A percentile compares a stretch with the other conserved stretches of the same genome.
Evolutionary conservation across 2,113 vertebrate species (phyloP).

Genomic region (Tachycineta bicolor): DNA sequence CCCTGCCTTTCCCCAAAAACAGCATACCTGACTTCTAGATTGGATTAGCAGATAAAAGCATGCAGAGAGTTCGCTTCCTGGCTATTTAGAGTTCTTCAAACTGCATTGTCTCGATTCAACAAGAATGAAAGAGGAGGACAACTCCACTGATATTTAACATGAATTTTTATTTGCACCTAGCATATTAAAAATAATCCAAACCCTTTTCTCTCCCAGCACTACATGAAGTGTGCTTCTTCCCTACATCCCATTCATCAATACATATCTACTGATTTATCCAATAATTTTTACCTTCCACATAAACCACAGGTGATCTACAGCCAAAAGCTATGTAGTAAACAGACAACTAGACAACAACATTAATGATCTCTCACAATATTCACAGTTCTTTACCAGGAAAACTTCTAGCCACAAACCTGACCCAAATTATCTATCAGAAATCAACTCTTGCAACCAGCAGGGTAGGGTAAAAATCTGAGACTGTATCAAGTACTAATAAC

Average conservation of each 20-base stretch:
- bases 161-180: not conserved
- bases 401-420: not conserved
- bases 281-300: not conserved
- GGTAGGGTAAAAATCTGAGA: not conserved
- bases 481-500: not conserved
- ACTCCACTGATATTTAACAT: not conserved
- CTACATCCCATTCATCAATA: not conserved
- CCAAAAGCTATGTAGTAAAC: not conserved
- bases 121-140: not conserved
- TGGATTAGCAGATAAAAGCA: not conserved
- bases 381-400: not conserved
- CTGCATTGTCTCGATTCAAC: not conserved
- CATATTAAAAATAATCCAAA: not conserved
- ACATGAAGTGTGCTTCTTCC: not conserved
- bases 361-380: not conserved
- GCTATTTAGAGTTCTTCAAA: not conserved
- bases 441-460: not conserved
- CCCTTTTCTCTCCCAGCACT: not conserved
- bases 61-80: rapidly evolving
- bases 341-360: not conserved
- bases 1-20: not conserved
- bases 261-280: not conserved
- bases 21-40: not conserved
- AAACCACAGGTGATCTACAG: not conserved
- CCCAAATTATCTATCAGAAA: not conserved